These are phyloP conservation scores for Eugnorisma glareosa DNA, from an alignment of 2,888 invertebrate genomes.

Conservation along the genomic window DNA sequence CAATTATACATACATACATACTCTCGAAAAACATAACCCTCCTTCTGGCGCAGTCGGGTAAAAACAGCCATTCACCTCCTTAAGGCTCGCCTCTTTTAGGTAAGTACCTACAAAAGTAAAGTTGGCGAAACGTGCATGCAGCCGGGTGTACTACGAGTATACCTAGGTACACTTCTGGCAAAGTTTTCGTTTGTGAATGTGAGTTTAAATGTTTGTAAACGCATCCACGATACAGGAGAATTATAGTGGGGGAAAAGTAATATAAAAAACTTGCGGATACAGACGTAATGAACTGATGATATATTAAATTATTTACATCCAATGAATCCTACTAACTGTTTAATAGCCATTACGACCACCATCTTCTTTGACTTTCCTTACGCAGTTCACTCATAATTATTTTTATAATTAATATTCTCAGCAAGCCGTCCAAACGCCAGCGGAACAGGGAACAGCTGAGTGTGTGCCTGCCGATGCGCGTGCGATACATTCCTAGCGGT, in stretches of 20 bases:
- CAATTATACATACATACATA: too few species aligned
- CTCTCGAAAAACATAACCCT: too few species aligned
- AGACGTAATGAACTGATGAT: not conserved
- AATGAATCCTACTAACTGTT: not conserved
- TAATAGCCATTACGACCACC: not conserved
- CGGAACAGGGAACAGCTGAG: conserved; percentile 75
- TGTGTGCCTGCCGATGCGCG: conserved; percentile 75
- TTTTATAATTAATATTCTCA: conserved; percentile 51
- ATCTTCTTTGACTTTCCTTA: not conserved
- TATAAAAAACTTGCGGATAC: not conserved
- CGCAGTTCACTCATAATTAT: conserved; percentile 8
- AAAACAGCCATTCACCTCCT: too few species aligned
- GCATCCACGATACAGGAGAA: not conserved
- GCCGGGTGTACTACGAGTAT: too few species aligned
- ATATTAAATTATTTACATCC: not conserved
- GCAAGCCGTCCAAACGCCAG: conserved; percentile 56
- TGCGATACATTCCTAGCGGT: conserved; percentile 84
- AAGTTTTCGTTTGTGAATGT: not conserved
- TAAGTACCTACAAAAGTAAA: too few species aligned
- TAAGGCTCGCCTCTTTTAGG: not conserved
- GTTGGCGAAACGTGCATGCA: not conserved
- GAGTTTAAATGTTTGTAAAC: not conserved
- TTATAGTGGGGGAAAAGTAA: not conserved
- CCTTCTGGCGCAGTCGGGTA: too few species aligned
- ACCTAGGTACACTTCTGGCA: not conserved